Conservation (phyloP, 2,113 vertebrate species). For the Barbus barbus region DNA sequence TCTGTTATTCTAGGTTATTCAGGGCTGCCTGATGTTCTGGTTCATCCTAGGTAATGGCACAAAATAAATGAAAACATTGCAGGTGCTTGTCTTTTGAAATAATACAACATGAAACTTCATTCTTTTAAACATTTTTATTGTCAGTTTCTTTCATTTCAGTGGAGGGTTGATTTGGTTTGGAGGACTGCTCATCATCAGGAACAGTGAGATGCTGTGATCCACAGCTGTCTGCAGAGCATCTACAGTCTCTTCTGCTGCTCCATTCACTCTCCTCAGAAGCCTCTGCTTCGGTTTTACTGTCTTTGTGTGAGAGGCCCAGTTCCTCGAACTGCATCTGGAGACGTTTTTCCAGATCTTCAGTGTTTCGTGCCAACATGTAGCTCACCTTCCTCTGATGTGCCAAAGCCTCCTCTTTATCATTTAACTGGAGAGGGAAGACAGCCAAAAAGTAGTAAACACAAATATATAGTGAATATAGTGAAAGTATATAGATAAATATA, state of each 20-base stretch:
- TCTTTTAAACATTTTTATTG: constrained; percentile 15
- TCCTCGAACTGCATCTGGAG: constrained; percentile 49
- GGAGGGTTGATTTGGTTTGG: neutral
- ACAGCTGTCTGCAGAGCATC: neutral
- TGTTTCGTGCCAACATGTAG: constrained; percentile 85
- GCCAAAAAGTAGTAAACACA: neutral
- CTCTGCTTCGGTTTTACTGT: neutral
- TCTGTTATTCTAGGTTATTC: neutral
- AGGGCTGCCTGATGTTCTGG: neutral
- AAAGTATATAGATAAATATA: neutral
- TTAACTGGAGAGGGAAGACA: constrained; percentile 74
- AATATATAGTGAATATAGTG: neutral
- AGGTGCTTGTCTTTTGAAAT: no score
- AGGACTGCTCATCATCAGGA: neutral
- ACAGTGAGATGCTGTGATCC: neutral
- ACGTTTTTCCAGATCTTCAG: constrained; percentile 76
- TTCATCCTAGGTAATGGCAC: neutral
- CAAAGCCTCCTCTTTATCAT: constrained; percentile 91
- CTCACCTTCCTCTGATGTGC: constrained; percentile 95
- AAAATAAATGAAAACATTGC: neutral
- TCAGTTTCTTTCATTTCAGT: neutral
- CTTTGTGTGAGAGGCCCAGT: neutral
- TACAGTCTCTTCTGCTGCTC: neutral
- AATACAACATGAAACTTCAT: neutral
- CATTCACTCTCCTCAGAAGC: neutral